Evolutionary conservation across 2,797 vertebrate genomes (phyloP).

Genomic region (Gobio occitaniae): DNA sequence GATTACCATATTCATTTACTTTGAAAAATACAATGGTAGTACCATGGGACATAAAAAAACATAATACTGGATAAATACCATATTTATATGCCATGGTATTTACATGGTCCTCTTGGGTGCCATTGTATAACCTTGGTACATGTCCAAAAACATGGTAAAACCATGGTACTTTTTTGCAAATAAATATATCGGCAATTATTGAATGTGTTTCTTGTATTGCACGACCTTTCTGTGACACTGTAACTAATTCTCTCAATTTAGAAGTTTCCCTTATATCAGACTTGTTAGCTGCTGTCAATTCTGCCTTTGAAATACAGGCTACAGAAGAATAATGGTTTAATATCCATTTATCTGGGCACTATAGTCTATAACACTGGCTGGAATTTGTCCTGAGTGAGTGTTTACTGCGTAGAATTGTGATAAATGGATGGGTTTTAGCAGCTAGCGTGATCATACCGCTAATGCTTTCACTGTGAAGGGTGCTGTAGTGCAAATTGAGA

Average conservation of each 20-base stretch:
- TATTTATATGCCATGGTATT: not conserved
- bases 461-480: not conserved
- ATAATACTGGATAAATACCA: not conserved
- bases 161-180: not conserved
- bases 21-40: not conserved
- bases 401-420: constrained; percentile 22
- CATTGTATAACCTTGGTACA: not conserved
- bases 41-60: not conserved
- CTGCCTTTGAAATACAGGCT: constrained; percentile 6
- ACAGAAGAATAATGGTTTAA: constrained; percentile 9
- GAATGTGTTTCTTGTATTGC: not conserved
- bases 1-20: not conserved
- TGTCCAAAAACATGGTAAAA: not conserved
- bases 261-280: constrained; percentile 8
- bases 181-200: not conserved
- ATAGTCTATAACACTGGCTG: constrained; percentile 19
- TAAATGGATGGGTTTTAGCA: constrained; percentile 20
- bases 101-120: not conserved
- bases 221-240: not conserved
- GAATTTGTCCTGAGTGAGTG: constrained; percentile 17
- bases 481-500: constrained; percentile 40
- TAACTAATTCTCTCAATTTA: constrained; percentile 1
- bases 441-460: not conserved
- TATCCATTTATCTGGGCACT: constrained; percentile 10
- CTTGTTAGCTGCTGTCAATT: not conserved